A percentile compares a stretch with the other conserved stretches of the same genome.
These are phyloP conservation scores for Parotocinclus haroldoi DNA, from an alignment of 2,797 vertebrate species.

Conservation along the genomic window DNA sequence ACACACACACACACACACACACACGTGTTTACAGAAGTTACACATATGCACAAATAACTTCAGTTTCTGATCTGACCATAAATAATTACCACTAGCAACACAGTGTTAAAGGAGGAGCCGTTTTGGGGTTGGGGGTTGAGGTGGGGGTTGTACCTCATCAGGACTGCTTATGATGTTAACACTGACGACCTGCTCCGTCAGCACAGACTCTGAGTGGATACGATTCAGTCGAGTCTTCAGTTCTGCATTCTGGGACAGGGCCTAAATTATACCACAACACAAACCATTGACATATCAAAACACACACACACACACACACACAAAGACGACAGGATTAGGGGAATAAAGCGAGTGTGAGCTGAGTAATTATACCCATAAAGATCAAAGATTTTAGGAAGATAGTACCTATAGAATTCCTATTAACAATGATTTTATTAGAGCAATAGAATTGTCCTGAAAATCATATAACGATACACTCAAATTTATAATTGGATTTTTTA, in stretches of 20 bases:
- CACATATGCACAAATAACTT: too few species aligned
- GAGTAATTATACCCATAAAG: conserved; percentile 53
- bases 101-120: neutral
- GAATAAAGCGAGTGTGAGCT: neutral
- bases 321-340: neutral
- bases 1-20: neutral
- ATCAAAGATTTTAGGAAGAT: conserved; percentile 48
- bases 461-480: too few species aligned
- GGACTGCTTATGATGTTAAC: conserved; percentile 97
- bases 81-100: too few species aligned
- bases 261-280: conserved; percentile 61
- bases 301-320: too few species aligned
- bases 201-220: conserved; percentile 96
- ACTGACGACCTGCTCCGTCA: conserved; percentile 95
- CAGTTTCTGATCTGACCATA: too few species aligned
- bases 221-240: conserved; percentile 94
- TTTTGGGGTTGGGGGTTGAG: neutral
- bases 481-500: too few species aligned
- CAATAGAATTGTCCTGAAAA: too few species aligned
- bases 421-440: too few species aligned
- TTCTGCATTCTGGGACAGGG: conserved; percentile 94
- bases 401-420: conserved; percentile 17
- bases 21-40: too few species aligned
- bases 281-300: too few species aligned
- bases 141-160: conserved; percentile 90